Evolutionary conservation across 2,113 vertebrate genomes (phyloP).

Genomic region (Maccullochella peelii): DNA sequence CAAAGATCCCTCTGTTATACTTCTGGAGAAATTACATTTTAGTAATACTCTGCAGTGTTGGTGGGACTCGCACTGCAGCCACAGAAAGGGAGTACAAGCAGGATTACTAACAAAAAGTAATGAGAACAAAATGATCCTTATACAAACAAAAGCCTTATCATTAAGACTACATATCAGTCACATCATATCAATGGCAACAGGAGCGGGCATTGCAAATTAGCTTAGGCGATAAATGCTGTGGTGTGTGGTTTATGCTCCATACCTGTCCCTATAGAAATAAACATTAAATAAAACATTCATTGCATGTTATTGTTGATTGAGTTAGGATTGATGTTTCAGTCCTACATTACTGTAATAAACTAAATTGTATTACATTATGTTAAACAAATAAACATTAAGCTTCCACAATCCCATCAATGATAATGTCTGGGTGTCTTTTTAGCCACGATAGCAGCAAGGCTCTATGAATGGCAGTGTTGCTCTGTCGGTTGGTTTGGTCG

Average conservation of each 20-base stretch:
- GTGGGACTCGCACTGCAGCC: not conserved
- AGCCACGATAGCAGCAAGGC: not conserved
- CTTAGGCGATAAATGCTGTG: too few relatives aligned
- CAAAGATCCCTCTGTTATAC: not conserved
- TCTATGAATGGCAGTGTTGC: not conserved
- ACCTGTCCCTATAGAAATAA: too few relatives aligned
- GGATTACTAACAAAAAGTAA: not conserved
- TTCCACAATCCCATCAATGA: not conserved
- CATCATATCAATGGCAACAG: not conserved
- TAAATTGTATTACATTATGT: not conserved
- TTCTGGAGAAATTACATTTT: conserved; percentile 13
- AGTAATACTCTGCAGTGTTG: not conserved
- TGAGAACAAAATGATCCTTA: not conserved
- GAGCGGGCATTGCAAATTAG: too few relatives aligned
- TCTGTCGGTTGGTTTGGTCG: not conserved
- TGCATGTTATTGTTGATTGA: not conserved
- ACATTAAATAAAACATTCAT: too few relatives aligned
- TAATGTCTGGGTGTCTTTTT: not conserved
- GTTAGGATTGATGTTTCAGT: not conserved
- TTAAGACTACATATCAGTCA: too few relatives aligned
- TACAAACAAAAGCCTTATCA: not conserved
- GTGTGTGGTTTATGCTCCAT: too few relatives aligned
- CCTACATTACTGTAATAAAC: not conserved
- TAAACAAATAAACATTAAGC: not conserved
- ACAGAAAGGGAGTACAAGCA: not conserved